Base-by-base conservation (phyloP, 1,140 invertebrate species). In the Hesperophylax magnus region DNA sequence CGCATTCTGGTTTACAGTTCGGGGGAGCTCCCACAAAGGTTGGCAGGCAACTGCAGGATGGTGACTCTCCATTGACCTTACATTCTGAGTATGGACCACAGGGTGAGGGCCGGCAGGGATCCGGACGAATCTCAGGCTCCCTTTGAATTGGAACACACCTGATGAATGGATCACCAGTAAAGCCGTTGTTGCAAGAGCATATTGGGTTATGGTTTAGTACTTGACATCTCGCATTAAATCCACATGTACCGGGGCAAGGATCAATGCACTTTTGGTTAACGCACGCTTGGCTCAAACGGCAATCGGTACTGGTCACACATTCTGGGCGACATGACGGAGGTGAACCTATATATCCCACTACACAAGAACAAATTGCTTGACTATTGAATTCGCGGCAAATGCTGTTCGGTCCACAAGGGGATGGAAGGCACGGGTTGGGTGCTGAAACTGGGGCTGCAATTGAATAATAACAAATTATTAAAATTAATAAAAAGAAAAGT, bases 21-120 rank as follows among this genome's bases (percentile, higher is more conserved):
- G 93, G 93, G 1, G 93, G 92, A 20, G 90, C 89, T n/a, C 93
- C 93, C 75, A 92, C 90, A 86, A 93, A 94, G 75, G 91, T 90
- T 8, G 88, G 84, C 2, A 92, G 78, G 84, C 94, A 95, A 3
- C 91, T 90, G 85, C 94, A 95, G 47, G 91, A 88, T 2, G 92
- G 91, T 34, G 90, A 90, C 15, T 90, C 91, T 31, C 91, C 89
- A 8, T 89, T 90, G 20, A 91, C 90, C 75, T 92, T 89, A 85
- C 95, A 96, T 84, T 93, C 87, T 47, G 94, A 93, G 85, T 96
- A 95, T 0, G 93, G 90, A 8, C 95, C 95, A 85, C 95, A 97
- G 1, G 95, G 95, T 11, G 93, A 93, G 2, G 94, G 94, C 56
- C 91, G 88, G 85, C 96, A 97, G 0, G 94, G 94, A 84, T 94